These are phyloP conservation scores for Myotis lucifugus DNA, from an alignment of 2,113 vertebrate species.

Conservation along the genomic window DNA sequence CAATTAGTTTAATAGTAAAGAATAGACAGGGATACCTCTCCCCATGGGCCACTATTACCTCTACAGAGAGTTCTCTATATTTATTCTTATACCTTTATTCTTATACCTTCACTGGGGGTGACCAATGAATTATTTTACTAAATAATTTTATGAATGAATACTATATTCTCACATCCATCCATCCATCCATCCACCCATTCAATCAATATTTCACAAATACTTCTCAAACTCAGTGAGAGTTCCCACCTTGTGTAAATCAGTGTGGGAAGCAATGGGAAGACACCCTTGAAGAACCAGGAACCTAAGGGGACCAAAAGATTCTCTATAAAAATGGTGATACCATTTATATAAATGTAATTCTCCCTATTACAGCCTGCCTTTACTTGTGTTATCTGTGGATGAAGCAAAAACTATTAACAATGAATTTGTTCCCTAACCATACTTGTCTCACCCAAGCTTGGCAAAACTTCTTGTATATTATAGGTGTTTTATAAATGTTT, in stretches of 20 bases:
- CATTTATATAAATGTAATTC: background rate
- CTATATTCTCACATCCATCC: background rate
- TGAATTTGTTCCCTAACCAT: background rate
- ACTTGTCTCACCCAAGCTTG: background rate
- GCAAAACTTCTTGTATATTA: background rate
- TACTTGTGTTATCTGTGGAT: background rate
- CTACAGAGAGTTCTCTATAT: background rate
- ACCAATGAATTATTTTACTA: background rate
- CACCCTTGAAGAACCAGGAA: background rate
- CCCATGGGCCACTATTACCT: background rate
- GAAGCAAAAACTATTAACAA: background rate
- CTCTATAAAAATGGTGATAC: background rate
- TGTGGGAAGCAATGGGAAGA: background rate
- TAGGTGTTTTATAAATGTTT: conserved; percentile 16
- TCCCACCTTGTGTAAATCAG: background rate
- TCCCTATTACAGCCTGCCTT: background rate
- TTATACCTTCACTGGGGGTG: background rate
- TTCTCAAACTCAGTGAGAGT: background rate
- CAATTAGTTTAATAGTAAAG: background rate
- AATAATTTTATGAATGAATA: conserved; percentile 12
- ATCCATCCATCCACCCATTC: conserved; percentile 1
- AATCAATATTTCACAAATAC: conserved; percentile 15
- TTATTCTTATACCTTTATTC: background rate
- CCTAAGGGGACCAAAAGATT: background rate
- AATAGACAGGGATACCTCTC: background rate